Conservation (phyloP, 2,797 vertebrate genomes). For the Craterocephalus amniculus region DNA sequence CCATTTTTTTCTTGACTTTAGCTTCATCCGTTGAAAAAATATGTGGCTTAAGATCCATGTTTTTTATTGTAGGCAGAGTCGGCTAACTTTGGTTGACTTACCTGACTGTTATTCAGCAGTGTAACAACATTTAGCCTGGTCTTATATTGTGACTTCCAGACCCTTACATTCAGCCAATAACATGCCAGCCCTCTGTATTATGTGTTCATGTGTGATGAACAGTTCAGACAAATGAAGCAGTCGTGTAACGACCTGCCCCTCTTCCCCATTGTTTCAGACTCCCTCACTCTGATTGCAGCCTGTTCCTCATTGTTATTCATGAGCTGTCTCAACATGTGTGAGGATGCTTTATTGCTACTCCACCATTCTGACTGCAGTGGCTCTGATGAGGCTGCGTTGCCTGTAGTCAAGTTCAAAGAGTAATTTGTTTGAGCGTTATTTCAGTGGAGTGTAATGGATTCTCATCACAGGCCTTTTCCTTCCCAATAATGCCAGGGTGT, state of each 20-base stretch:
- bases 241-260: constrained; percentile 48
- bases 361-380: constrained; percentile 69
- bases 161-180: constrained; percentile 30
- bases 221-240: constrained; percentile 50
- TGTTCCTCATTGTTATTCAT: constrained; percentile 75
- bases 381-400: constrained; percentile 69
- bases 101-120: not conserved
- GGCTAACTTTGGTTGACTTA: not conserved
- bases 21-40: not conserved
- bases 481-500: constrained; percentile 47
- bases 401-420: constrained; percentile 73
- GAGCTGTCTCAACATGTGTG: constrained; percentile 57
- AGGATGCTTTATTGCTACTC: constrained; percentile 71
- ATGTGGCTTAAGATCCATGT: not conserved
- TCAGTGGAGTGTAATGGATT: constrained; percentile 67
- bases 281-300: constrained; percentile 59
- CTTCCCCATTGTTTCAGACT: constrained; percentile 61
- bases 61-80: not conserved
- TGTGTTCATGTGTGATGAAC: constrained; percentile 36
- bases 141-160: constrained; percentile 21
- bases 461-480: constrained; percentile 52
- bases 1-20: not conserved
- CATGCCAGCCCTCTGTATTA: constrained; percentile 27
- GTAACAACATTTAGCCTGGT: not conserved
- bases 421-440: constrained; percentile 73